Evolutionary conservation across 1,140 invertebrate species (phyloP), one percentile per base, ranked within the genome.

Genomic region (Hypsibius dujardini): DNA sequence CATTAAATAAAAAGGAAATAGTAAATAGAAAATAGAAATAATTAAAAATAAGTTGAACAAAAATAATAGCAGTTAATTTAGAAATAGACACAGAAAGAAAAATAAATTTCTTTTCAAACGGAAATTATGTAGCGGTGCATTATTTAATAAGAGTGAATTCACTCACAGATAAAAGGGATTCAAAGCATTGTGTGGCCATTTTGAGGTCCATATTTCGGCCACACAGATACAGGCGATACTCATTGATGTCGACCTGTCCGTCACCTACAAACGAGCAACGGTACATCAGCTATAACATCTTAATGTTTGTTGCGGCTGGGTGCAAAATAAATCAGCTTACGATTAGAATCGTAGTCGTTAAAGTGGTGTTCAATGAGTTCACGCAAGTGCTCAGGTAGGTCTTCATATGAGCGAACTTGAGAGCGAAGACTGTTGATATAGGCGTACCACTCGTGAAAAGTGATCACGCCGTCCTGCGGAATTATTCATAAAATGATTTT

Each of bases 181-280:
- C 59, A 46, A 73, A 73, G 47, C 72, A 73, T 56, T 72, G 71
- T 1, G 2, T 45, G 50, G 72, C 72, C 46, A 71, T 28, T 45
- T 72, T 73, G 60, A 73, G 59, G 67, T 73, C 72, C 72, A 73
- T 73, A 45, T 73, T 73, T 28, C 70, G 69, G 12, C 47, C 72
- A 46, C 72, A 73, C 46, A 73, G 60, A 46, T 73, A 73, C 46
- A 73, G 45, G 2, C 72, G 46, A 56, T 73, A 73, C 67, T 73
- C 72, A 56, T 73, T 71, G 40, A 60, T 60, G 50, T 73, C 72
- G 40, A 73, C 15, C 14, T 42, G 70, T n/a, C 71, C 71, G 46
- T 73, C 72, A 70, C 28, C 59, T 72, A 42, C 62, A 71, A 2
- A 7, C 2, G 7, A 56, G n/a, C 50, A 56, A n/a, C n/a, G 12